These are phyloP conservation scores for Novumbra hubbsi DNA, from an alignment of 2,797 vertebrate genomes.

Conservation along the genomic window DNA sequence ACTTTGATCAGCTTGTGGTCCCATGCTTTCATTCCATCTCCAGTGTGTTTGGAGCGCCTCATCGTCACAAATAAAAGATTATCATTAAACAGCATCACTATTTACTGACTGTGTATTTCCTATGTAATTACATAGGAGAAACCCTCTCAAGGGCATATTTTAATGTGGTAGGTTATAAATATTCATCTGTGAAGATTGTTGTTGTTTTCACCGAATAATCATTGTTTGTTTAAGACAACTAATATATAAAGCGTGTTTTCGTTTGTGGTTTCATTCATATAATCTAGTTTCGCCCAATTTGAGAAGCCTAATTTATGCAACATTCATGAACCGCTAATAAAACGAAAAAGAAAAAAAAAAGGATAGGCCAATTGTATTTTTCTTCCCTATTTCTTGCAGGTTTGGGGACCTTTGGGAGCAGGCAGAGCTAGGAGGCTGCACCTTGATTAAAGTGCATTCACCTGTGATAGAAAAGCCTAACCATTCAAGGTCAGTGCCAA, in stretches of 20 bases:
- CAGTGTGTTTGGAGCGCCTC: slow-evolving; percentile 65
- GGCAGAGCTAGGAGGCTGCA: slow-evolving; percentile 36
- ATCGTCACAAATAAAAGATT: slow-evolving; percentile 66
- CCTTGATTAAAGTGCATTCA: slow-evolving; percentile 64
- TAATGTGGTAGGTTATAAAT: slow-evolving; percentile 27
- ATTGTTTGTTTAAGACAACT: slow-evolving; percentile 7
- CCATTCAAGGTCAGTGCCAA: slow-evolving; percentile 46
- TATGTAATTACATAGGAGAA: slow-evolving; percentile 57
- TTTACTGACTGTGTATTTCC: slow-evolving; percentile 53
- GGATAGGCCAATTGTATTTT: slow-evolving; percentile 27
- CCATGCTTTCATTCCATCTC: slow-evolving; percentile 70
- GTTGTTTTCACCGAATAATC: neutral
- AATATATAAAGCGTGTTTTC: neutral
- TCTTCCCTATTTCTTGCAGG: slow-evolving; percentile 37
- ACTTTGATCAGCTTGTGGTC: slow-evolving; percentile 70
- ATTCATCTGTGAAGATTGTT: slow-evolving; percentile 11
- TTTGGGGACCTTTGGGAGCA: slow-evolving; percentile 40
- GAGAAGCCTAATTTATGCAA: neutral
- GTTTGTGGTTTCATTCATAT: neutral
- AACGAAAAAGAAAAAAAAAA: slow-evolving; percentile 31
- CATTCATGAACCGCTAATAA: slow-evolving; percentile 41
- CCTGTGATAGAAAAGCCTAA: slow-evolving; percentile 47
- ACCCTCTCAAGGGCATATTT: slow-evolving; percentile 66
- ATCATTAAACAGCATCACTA: slow-evolving; percentile 56
- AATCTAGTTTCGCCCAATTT: neutral